Base-by-base conservation (phyloP, 1,140 invertebrate species). In the Penaeus vannamei region DNA sequence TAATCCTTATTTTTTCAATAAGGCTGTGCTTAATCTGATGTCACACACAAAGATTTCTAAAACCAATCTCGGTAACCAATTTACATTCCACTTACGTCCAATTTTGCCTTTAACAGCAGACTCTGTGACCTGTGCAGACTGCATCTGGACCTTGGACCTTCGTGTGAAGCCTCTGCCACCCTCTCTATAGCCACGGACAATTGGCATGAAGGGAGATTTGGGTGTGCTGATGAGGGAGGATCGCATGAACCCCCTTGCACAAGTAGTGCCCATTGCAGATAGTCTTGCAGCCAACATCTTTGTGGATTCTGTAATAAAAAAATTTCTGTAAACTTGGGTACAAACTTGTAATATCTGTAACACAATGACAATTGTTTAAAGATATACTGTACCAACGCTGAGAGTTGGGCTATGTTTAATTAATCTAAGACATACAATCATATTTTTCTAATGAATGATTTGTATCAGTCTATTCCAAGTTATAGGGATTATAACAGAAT, bases 201-300 rank as follows among this genome's bases (percentile, higher is more conserved):
- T n/a, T 53, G 42, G 79, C 23, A 64, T 72, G n/a, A 72, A 59
- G 61, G 86, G 86, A 22, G 61, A 29, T 26, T 82, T 82, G 10
- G 61, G 77, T 23, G 61, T 61, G 26, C 53, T 60, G 64, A 82
- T 80, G n/a, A 80, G n/a, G 23, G 86, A 82, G 5, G 79, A 82
- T 36, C 62, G 59, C 79, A 87, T 20, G 12, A 87, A 14, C n/a
- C 79, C 80, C 19, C 86, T 66, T 23, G 77, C 77, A 87, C 86
- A 82, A 29, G 26, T n/a, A 10, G 36, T 62, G 46, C 86, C 62
- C 86, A 87, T n/a, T 23, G 79, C 72, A 64, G 86, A 69, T 29
- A 87, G 46, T 69, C 76, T 81, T 82, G 79, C 60, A 10, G 42
- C 64, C 61, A 87, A 87, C 86, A 87, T 87, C 26, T 53, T 64